A percentile compares a stretch with the other conserved stretches of the same genome.
Evolutionary conservation across 2,888 invertebrate genomes (phyloP).

Genomic region (Idaea aversata): DNA sequence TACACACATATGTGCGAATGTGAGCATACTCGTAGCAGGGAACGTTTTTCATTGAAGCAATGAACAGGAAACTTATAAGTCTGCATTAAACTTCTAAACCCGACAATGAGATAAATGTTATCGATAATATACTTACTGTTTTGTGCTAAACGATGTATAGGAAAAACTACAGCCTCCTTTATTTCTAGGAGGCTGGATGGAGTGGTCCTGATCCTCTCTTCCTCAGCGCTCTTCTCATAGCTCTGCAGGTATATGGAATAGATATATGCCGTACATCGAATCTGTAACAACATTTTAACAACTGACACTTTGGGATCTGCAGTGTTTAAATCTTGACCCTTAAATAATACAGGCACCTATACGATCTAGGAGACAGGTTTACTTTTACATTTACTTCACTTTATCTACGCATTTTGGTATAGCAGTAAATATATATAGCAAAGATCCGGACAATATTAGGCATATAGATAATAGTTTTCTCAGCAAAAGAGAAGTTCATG

Average conservation of each 20-base stretch:
- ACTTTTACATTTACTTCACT: too few species aligned
- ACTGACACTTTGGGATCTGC: slow-evolving; percentile 1
- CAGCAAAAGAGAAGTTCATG: too few species aligned
- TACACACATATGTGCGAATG: background rate
- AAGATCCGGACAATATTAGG: too few species aligned
- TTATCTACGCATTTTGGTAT: too few species aligned
- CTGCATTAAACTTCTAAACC: background rate
- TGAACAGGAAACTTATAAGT: background rate
- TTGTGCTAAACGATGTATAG: slow-evolving; percentile 61
- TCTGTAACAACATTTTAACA: slow-evolving; percentile 37
- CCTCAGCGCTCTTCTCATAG: slow-evolving; percentile 62
- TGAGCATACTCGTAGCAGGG: background rate
- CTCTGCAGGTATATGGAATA: slow-evolving; percentile 68
- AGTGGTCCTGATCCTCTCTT: slow-evolving; percentile 58
- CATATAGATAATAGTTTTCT: too few species aligned
- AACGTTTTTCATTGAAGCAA: background rate
- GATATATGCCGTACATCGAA: slow-evolving; percentile 68
- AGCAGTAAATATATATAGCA: too few species aligned
- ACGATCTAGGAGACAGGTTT: too few species aligned
- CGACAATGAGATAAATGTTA: background rate
- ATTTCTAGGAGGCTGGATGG: slow-evolving; percentile 53
- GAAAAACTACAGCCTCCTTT: slow-evolving; percentile 60
- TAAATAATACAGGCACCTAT: too few species aligned
- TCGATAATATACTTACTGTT: slow-evolving; percentile 44
- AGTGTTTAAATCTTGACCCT: background rate